Evolutionary conservation across 2,797 vertebrate genomes (phyloP).

Genomic region (Cyclopterus lumpus): DNA sequence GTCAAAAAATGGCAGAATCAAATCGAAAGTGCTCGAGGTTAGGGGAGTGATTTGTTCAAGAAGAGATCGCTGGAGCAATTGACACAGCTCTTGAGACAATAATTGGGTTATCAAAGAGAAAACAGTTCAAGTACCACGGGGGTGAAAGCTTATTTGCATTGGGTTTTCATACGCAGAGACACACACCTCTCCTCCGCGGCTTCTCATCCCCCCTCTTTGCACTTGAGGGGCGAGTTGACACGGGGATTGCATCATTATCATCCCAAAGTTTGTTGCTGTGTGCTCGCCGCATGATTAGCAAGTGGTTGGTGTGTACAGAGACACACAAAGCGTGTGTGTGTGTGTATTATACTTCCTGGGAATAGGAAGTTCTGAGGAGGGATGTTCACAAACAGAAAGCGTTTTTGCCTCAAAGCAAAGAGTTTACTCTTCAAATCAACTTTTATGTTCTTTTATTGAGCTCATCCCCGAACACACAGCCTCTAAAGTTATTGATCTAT

Average conservation of each 20-base stretch:
- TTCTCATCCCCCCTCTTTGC: slow-evolving; percentile 80
- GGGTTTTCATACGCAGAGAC: slow-evolving; percentile 97
- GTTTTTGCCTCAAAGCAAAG: slow-evolving; percentile 48
- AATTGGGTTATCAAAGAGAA: slow-evolving; percentile 99
- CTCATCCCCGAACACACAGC: not conserved
- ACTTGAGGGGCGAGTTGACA: slow-evolving; percentile 91
- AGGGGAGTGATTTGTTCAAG: slow-evolving; percentile 99
- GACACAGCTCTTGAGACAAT: slow-evolving; percentile 99
- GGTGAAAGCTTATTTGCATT: slow-evolving; percentile 99
- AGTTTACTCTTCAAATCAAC: slow-evolving; percentile 36
- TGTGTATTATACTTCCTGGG: slow-evolving; percentile 51
- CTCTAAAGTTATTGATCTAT: not conserved
- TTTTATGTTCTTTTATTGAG: slow-evolving; percentile 7
- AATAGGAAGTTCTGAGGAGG: slow-evolving; percentile 48
- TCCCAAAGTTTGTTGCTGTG: slow-evolving; percentile 91
- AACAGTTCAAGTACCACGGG: slow-evolving; percentile 99
- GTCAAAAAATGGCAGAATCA: slow-evolving; percentile 99
- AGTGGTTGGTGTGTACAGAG: slow-evolving; percentile 60
- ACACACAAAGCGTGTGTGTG: slow-evolving; percentile 8
- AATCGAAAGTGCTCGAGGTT: slow-evolving; percentile 99
- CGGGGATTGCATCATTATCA: slow-evolving; percentile 96
- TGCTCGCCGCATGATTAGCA: slow-evolving; percentile 89
- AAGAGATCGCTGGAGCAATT: slow-evolving; percentile 99
- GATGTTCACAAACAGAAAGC: slow-evolving; percentile 33
- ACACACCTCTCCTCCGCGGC: slow-evolving; percentile 91